Evolutionary conservation across 2,113 vertebrate genomes (phyloP).

Genomic region (Plotosus lineatus): DNA sequence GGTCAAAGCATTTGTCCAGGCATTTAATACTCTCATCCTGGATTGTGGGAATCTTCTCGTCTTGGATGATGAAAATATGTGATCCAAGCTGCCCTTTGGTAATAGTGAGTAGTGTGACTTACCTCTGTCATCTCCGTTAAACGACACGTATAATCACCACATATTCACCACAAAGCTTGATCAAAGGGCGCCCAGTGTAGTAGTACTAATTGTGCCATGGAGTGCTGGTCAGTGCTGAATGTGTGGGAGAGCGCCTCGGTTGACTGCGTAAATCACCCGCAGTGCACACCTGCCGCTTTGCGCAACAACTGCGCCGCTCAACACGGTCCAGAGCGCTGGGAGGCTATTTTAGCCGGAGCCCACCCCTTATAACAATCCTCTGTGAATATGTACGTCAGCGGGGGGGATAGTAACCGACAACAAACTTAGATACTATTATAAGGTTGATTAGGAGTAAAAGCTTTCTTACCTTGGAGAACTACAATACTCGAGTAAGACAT

Average conservation of each 20-base stretch:
- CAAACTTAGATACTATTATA: not conserved
- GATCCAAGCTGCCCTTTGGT: too few relatives aligned
- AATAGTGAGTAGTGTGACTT: too few relatives aligned
- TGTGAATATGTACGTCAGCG: constrained; percentile 8
- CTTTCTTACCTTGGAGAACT: not conserved
- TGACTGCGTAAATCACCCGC: constrained; percentile 47
- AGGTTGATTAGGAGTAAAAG: not conserved
- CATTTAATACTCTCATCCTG: too few relatives aligned
- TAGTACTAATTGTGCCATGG: constrained; percentile 1
- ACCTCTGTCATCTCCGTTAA: constrained; percentile 28
- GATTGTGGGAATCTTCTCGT: too few relatives aligned
- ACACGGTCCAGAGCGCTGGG: constrained; percentile 7
- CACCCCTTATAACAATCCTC: constrained; percentile 6
- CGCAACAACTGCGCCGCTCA: constrained; percentile 54
- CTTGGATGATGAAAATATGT: too few relatives aligned
- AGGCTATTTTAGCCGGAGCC: constrained; percentile 53
- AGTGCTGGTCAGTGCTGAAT: constrained; percentile 3
- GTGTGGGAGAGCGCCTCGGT: constrained; percentile 3
- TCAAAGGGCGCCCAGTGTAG: not conserved
- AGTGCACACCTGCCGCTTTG: constrained; percentile 57
- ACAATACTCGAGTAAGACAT: not conserved
- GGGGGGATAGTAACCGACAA: constrained; percentile 7
- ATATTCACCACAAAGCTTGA: not conserved
- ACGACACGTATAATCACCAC: not conserved
- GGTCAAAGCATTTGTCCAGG: too few relatives aligned